These are phyloP conservation scores for Diplodus puntazzo DNA, from an alignment of 2,797 vertebrate species.

Conservation along the genomic window DNA sequence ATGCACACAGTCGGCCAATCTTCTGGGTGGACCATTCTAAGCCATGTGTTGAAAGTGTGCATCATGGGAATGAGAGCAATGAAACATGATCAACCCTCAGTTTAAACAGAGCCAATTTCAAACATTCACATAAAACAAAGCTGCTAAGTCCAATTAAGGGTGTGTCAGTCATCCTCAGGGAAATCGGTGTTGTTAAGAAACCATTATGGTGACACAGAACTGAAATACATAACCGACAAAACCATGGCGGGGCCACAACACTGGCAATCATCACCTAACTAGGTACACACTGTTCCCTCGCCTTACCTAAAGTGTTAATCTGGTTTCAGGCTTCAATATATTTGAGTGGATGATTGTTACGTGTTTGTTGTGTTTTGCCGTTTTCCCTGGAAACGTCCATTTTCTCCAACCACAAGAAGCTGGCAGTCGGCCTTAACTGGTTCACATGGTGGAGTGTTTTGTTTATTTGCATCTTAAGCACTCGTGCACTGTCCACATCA, in stretches of 20 bases:
- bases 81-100: slow-evolving; percentile 21
- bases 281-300: slow-evolving; percentile 14
- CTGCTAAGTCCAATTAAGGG: slow-evolving; percentile 42
- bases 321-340: slow-evolving; percentile 53
- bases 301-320: slow-evolving; percentile 35
- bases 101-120: slow-evolving; percentile 39
- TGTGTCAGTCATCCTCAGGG: slow-evolving; percentile 28
- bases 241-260: slow-evolving; percentile 39
- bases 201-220: slow-evolving; percentile 54
- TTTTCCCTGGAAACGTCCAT: slow-evolving; percentile 46
- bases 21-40: background rate
- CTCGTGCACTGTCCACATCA: slow-evolving; percentile 37
- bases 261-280: slow-evolving; percentile 50
- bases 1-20: background rate
- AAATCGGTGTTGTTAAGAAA: slow-evolving; percentile 45
- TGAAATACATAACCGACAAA: slow-evolving; percentile 57
- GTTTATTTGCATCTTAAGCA: slow-evolving; percentile 63
- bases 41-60: background rate
- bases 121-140: slow-evolving; percentile 44
- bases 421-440: slow-evolving; percentile 16
- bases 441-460: slow-evolving; percentile 35
- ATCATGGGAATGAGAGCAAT: slow-evolving; percentile 8
- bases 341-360: slow-evolving; percentile 57
- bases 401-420: slow-evolving; percentile 41
- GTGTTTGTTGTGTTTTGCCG: slow-evolving; percentile 45